Base-by-base conservation (phyloP, 2,888 invertebrate genomes). In the Heliconius cydno region DNA sequence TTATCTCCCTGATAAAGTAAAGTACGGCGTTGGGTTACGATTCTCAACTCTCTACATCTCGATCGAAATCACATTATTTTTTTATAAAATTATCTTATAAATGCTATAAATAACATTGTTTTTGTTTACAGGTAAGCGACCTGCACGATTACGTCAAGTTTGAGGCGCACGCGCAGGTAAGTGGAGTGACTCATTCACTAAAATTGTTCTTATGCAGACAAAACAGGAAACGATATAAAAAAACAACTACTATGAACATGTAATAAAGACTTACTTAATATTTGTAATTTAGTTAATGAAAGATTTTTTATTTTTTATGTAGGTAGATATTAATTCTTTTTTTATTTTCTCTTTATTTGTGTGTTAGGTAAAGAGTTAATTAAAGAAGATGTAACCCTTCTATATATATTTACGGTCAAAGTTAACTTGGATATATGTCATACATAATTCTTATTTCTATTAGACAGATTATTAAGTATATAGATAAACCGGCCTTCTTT, bases 51-150 rank as follows among this genome's bases (percentile, higher is more conserved):
- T 7, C 22, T 22, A n/a, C 22, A 57, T 19, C 6, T 5, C 1
- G 5, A 52, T 52, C 52, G 22, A 9, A 60, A n/a, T 60, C 22
- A 2, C 9, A n/a, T 7, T 60, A 60, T 60, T n/a, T 60, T 22
- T 22, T 52, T 57, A 57, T 22, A 57, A 22, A 57, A n/a, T 57
- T n/a, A 57, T 9, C n/a, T 57, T 22, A n/a, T 0, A n/a, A 57
- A n/a, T 10, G 9, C 34, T 34, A 34, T 22, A 73, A 60, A 57
- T 73, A 15, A 34, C n/a, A 28, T 66, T 46, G 12, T 66, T 67
- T 76, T 76, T 66, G 65, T 76, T 76, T 76, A 76, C 76, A 75
- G 79, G 75, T 79, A 79, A 79, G 79, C 34, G 60, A 72, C 63
- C 71, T 65, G 63, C 65, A 65, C 57, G 52, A 60, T 72, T 65